Base-by-base conservation (phyloP, 2,888 invertebrate species). In the Microctonus hyperodae region DNA sequence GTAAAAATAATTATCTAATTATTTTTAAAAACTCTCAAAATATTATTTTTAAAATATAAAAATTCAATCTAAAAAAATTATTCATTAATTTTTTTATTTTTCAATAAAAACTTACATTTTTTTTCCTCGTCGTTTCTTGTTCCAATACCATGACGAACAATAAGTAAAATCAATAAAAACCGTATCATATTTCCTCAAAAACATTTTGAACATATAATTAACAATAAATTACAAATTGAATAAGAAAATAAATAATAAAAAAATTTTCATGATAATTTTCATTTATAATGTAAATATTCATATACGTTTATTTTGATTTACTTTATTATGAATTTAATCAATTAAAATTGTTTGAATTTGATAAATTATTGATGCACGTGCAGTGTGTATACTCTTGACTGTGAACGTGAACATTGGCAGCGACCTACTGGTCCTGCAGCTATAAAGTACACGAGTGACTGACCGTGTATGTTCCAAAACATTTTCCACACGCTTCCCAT, bases 381-480 rank as follows among this genome's bases (percentile, higher is more conserved):
- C 20, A n/a, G 9, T 5, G 33, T 9, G 28, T 16, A 55, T 9
- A 28, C 16, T 55, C 31, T 20, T 53, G 53, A n/a, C 6, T 28
- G 25, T 53, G 48, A 35, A 40, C 37, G 10, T 37, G 44, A 58
- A 55, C 61, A 61, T 57, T 56, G 22, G 55, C 55, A 59, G 35
- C 56, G 58, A 25, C 56, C 31, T 20, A 56, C 62, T 60, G 65
- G 40, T 69, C 65, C 68, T 68, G 55, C 56, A 64, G 67, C 67
- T 71, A 65, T 69, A 69, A 70, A 67, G 70, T 70, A 67, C 61
- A 66, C 70, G 68, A 73, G 71, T 65, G 66, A 73, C 73, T 73
- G 69, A 71, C 68, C 64, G 69, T 68, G 68, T 69, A 67, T 67
- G 65, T 65, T 67, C 68, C 69, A 63, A 72, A 69, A 68, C 44